Conservation (phyloP, 2,113 vertebrate species). For the Ceratotherium simum region DNA sequence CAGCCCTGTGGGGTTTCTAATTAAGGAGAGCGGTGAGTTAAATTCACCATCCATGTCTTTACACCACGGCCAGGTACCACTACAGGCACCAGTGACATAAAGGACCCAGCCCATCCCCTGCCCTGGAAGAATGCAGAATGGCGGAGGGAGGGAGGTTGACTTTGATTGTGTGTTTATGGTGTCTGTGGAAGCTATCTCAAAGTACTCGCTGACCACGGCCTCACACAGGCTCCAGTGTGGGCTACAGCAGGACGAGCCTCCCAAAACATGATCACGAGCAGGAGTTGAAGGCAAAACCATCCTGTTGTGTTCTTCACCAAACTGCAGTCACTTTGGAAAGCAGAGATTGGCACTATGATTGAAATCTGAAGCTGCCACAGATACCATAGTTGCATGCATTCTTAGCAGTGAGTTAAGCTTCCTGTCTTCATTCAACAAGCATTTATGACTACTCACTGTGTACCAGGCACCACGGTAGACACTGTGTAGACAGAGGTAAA, state of each 20-base stretch:
- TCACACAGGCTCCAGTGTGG: background rate
- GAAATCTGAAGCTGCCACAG: slow-evolving; percentile 18
- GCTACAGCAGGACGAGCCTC: background rate
- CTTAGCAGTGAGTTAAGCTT: background rate
- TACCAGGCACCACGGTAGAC: background rate
- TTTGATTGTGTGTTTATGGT: background rate
- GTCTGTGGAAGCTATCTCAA: background rate
- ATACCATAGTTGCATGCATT: slow-evolving; percentile 10
- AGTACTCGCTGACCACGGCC: background rate
- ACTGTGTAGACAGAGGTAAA: slow-evolving; percentile 27
- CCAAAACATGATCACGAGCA: background rate
- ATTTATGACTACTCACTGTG: background rate
- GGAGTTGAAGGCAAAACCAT: background rate
- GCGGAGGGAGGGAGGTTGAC: background rate
- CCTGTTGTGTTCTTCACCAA: background rate
- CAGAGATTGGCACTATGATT: background rate
- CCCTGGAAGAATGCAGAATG: background rate
- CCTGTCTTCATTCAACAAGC: background rate
- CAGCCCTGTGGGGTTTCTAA: background rate
- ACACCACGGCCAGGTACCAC: background rate
- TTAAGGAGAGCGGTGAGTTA: slow-evolving; percentile 3
- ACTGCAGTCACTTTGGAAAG: background rate
- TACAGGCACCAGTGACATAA: background rate
- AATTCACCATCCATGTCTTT: background rate
- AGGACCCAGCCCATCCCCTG: background rate